A percentile compares a stretch with the other conserved stretches of the same genome.
These are phyloP conservation scores for Pectinophora gossypiella DNA, from an alignment of 1,140 invertebrate genomes.

Conservation along the genomic window DNA sequence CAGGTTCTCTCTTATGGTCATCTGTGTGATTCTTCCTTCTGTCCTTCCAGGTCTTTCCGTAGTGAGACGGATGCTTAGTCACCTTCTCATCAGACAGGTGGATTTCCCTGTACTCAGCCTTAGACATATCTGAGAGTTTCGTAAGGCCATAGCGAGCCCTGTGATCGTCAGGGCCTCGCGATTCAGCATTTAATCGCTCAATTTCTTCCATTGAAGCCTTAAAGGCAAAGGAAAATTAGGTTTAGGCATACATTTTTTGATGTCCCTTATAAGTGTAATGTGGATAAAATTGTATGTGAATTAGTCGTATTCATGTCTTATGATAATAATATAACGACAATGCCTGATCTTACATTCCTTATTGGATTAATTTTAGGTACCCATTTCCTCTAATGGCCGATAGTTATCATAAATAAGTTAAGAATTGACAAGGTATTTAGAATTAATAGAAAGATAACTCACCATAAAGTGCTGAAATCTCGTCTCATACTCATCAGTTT, in stretches of 20 bases:
- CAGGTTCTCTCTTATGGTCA: neutral
- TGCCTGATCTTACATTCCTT: too few relatives aligned
- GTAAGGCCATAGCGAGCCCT: conserved; percentile 84
- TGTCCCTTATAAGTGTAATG: too few relatives aligned
- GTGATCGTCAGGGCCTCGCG: conserved; percentile 65
- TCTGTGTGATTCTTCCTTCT: neutral
- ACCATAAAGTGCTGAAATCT: conserved; percentile 82
- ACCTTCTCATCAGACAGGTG: conserved; percentile 68
- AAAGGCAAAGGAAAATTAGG: too few relatives aligned
- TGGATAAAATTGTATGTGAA: too few relatives aligned
- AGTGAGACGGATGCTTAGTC: conserved; percentile 16
- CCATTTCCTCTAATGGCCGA: too few relatives aligned
- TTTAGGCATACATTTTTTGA: too few relatives aligned
- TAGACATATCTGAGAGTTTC: conserved; percentile 84
- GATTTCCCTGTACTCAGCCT: conserved; percentile 79
- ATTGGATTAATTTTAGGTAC: too few relatives aligned
- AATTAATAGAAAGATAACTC: conserved; percentile 30
- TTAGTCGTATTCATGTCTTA: too few relatives aligned
- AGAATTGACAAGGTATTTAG: too few relatives aligned
- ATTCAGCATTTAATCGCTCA: conserved; percentile 77
- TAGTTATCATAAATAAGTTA: too few relatives aligned
- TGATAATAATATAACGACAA: too few relatives aligned
- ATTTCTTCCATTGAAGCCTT: conserved; percentile 69
- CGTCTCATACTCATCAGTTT: conserved; percentile 76
- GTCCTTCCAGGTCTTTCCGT: conserved; percentile 18